A percentile compares a stretch with the other conserved stretches of the same genome.
These are phyloP conservation scores for Zosterops borbonicus DNA, from an alignment of 2,113 vertebrate species.

Conservation along the genomic window DNA sequence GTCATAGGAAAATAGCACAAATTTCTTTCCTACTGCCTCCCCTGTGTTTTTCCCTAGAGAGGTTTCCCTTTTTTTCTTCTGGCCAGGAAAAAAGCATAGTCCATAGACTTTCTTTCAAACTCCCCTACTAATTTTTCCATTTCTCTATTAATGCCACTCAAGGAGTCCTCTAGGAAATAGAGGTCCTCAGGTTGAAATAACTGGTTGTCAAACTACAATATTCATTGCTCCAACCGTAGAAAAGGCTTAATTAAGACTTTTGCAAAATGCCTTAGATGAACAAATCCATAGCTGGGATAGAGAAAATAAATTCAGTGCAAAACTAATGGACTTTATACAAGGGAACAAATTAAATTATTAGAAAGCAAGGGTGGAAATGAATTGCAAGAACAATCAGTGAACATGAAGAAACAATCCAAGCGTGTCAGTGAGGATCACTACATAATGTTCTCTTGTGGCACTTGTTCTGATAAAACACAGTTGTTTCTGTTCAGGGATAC, in stretches of 20 bases:
- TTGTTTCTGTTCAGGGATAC: not conserved
- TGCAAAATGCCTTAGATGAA: constrained; percentile 2
- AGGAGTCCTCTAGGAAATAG: not conserved
- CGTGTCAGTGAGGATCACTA: not conserved
- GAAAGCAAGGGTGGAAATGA: not conserved
- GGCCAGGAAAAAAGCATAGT: not conserved
- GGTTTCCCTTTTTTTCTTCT: not conserved
- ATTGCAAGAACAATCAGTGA: not conserved
- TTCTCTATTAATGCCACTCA: not conserved
- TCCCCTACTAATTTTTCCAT: not conserved
- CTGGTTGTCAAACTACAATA: constrained; percentile 31
- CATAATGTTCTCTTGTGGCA: not conserved
- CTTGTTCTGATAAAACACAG: not conserved
- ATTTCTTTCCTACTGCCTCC: not conserved
- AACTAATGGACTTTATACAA: not conserved
- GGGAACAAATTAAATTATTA: not conserved
- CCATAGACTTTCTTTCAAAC: not conserved
- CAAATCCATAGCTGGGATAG: not conserved
- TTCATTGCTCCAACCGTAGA: constrained; percentile 28
- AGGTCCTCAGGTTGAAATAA: constrained; percentile 43
- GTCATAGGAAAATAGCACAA: not conserved
- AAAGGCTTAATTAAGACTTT: constrained; percentile 49
- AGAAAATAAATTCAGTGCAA: not conserved
- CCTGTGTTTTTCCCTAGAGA: not conserved
- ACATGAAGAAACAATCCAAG: not conserved